Percentiles rank a stretch among this genome's conserved stretches.
Evolutionary conservation across 2,888 invertebrate genomes (phyloP).

Genomic region (Mimumesa dahlbomi): DNA sequence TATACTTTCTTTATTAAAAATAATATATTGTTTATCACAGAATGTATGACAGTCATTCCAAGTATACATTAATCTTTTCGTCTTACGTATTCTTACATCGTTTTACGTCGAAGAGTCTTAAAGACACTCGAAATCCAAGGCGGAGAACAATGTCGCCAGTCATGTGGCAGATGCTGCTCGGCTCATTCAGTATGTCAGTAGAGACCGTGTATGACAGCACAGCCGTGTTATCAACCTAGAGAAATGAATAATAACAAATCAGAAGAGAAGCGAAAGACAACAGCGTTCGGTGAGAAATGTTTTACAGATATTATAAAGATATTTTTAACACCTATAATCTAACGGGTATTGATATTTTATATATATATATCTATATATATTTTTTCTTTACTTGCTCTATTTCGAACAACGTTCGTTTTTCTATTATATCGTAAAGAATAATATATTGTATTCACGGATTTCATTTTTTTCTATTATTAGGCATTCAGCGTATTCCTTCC

Average conservation of each 20-base stretch:
- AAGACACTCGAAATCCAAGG: no score
- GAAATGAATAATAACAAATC: conserved; percentile 60
- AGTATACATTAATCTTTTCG: no score
- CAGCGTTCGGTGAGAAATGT: conserved; percentile 11
- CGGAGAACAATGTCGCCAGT: no score
- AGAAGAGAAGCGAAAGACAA: conserved; percentile 16
- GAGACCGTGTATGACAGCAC: conserved; percentile 50
- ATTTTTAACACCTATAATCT: conserved; percentile 28
- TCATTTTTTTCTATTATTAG: not conserved
- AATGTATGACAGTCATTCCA: no score
- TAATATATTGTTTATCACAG: no score
- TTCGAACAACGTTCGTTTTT: not conserved
- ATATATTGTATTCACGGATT: no score
- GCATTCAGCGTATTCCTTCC: not conserved
- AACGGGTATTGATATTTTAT: no score
- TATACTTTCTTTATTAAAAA: no score
- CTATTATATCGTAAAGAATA: not conserved
- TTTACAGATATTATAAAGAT: conserved; percentile 35
- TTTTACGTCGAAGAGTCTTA: no score
- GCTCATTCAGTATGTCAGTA: conserved; percentile 41
- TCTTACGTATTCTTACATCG: no score
- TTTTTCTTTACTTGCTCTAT: not conserved
- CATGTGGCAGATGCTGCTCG: conserved; percentile 64
- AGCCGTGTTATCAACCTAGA: conserved; percentile 68
- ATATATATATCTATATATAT: no score